phyloP scores from a whole-genome alignment of 2,888 invertebrate genomes.

The Hetaerina titia region DNA sequence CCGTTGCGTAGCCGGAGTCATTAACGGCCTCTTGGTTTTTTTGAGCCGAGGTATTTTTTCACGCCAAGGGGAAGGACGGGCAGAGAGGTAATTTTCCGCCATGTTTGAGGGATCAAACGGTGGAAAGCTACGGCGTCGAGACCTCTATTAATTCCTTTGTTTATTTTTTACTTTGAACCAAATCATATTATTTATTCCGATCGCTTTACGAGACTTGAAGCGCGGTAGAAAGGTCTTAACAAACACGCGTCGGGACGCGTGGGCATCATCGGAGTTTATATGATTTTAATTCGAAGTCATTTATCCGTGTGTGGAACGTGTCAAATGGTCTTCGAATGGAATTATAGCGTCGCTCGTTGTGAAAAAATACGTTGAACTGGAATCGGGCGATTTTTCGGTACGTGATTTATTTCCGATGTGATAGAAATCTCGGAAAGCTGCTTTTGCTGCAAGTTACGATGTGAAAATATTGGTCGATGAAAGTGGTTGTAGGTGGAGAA shows the following conservation, averaged over 20 bases:
- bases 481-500: too few relatives aligned
- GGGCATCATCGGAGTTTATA: background rate
- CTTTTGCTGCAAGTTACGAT: background rate
- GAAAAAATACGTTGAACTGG: too few relatives aligned
- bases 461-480: too few relatives aligned
- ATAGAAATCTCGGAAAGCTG: background rate
- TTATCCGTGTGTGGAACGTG: background rate
- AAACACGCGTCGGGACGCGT: background rate
- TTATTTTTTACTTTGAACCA: background rate
- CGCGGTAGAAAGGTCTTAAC: background rate
- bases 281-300: background rate
- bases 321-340: background rate
- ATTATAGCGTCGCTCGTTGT: background rate
- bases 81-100: conserved; percentile 29
- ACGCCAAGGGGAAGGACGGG: background rate
- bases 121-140: background rate
- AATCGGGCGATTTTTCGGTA: background rate
- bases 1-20: background rate
- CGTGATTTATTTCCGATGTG: background rate
- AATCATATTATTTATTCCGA: conserved; percentile 10
- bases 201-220: background rate
- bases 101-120: conserved; percentile 24
- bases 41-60: background rate
- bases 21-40: background rate
- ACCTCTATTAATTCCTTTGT: background rate